Conservation (phyloP, 2,113 vertebrate species). For the Phrynosoma platyrhinos region DNA sequence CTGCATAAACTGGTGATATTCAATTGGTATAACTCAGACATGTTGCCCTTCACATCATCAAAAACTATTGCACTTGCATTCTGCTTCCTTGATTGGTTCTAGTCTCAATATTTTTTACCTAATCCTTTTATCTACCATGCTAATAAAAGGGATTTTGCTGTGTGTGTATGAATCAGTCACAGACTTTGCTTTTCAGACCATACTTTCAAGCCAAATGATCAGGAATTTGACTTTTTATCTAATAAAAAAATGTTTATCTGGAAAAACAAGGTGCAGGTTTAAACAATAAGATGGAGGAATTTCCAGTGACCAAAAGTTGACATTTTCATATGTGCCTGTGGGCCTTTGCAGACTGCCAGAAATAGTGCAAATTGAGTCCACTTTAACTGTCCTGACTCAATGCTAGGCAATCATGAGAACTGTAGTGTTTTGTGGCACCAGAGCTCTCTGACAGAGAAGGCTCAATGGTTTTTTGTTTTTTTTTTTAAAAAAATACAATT, state of each 20-base stretch:
- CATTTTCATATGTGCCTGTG: background rate
- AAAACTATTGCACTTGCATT: background rate
- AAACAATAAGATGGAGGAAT: background rate
- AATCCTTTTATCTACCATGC: background rate
- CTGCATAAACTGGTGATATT: constrained; percentile 20
- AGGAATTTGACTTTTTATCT: background rate
- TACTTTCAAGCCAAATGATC: background rate
- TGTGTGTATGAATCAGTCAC: background rate
- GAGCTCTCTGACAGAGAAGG: too few species aligned
- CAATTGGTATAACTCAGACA: background rate
- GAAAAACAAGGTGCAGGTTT: background rate
- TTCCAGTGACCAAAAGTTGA: background rate
- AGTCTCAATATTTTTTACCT: background rate
- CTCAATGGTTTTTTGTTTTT: too few species aligned
- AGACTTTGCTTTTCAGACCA: background rate
- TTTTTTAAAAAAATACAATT: too few species aligned
- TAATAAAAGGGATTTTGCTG: background rate
- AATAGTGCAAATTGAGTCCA: too few species aligned
- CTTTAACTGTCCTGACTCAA: too few species aligned
- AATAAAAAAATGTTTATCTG: background rate
- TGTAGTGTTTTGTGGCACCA: too few species aligned
- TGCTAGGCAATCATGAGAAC: too few species aligned
- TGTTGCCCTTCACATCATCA: background rate
- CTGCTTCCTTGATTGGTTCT: constrained; percentile 4
- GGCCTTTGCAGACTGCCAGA: too few species aligned